phyloP scores from a whole-genome alignment of 2,797 vertebrate genomes.

The Tapera naevia region DNA sequence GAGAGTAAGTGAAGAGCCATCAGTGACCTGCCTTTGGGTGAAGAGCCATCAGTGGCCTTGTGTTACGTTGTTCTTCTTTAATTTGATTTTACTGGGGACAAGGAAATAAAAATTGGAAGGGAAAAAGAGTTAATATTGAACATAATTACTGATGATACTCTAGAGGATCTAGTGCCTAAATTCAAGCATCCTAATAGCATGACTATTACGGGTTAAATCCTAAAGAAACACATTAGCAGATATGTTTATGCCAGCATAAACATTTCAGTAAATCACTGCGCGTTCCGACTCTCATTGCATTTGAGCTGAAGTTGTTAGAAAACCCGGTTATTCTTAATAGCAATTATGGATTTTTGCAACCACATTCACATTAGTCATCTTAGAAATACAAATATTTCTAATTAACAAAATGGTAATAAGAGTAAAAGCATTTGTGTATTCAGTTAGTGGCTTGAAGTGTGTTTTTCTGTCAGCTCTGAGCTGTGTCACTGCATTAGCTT shows the following conservation, averaged over 20 bases:
- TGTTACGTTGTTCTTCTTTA: background rate
- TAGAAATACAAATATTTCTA: slow-evolving; percentile 16
- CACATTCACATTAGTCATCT: background rate
- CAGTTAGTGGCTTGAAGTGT: background rate
- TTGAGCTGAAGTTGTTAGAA: slow-evolving; percentile 21
- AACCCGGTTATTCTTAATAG: background rate
- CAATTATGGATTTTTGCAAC: slow-evolving; percentile 1
- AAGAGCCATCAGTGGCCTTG: background rate
- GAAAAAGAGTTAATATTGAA: background rate
- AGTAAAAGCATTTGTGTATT: background rate
- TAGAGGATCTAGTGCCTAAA: background rate
- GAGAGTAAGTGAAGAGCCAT: background rate
- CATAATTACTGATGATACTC: background rate
- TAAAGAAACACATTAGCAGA: slow-evolving; percentile 18
- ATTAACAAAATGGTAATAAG: slow-evolving; percentile 5
- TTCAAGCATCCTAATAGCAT: background rate
- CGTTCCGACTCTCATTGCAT: background rate
- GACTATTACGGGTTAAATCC: slow-evolving; percentile 15
- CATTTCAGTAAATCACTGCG: slow-evolving; percentile 19
- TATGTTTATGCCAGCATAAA: slow-evolving; percentile 23
- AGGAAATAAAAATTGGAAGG: background rate
- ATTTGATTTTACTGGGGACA: background rate
- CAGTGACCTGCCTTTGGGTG: background rate
- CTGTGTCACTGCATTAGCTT: background rate
- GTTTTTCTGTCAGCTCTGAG: background rate